Evolutionary conservation across 2,797 vertebrate species (phyloP), one percentile per base, ranked within the genome.

Genomic region (Crocidura indochinensis): DNA sequence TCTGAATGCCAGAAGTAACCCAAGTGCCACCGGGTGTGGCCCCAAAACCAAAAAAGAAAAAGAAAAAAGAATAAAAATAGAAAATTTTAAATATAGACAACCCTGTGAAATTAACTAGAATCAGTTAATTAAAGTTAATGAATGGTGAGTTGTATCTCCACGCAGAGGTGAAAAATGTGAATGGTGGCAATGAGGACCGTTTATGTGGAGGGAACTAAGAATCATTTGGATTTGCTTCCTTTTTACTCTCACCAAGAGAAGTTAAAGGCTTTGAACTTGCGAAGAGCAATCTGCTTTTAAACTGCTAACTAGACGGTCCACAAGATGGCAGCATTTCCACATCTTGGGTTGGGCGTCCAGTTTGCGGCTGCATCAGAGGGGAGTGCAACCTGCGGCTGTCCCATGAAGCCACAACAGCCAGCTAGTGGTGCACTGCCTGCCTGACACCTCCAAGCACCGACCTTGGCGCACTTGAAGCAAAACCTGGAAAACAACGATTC

Each of bases 361-460:
- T 24, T 60, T 82, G 29, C 6, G 88, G 94, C 83, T 5, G 94
- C 92, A 96, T 92, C 97, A 98, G 96, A 96, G 94, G 95, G 97
- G 97, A 98, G 98, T 95, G 97, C 97, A 97, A 71, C 96, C 96
- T 98, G 97, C 95, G 95, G 97, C 98, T 98, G 98, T 79, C 29
- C 27, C 24, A 14, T 9, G 14, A 84, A 77, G 90, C 47, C 68
- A 14, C 60, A 96, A 97, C 98, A 98, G 98, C 97, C 97, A 98
- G 97, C 97, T 98, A 98, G 98, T 96, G 72, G 84, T 12, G 92
- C 98, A 98, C 98, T 98, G 98, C 98, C 98, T 96, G 91, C 95
- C 96, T 75, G 97, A 72, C 92, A 93, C 97, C 92, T 76, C 92
- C 92, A 53, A 10, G 19, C 47, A 62, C 80, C 38, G 11, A 6